These are phyloP conservation scores for Gymnobelideus leadbeateri DNA, from an alignment of 2,113 vertebrate genomes.

Conservation along the genomic window DNA sequence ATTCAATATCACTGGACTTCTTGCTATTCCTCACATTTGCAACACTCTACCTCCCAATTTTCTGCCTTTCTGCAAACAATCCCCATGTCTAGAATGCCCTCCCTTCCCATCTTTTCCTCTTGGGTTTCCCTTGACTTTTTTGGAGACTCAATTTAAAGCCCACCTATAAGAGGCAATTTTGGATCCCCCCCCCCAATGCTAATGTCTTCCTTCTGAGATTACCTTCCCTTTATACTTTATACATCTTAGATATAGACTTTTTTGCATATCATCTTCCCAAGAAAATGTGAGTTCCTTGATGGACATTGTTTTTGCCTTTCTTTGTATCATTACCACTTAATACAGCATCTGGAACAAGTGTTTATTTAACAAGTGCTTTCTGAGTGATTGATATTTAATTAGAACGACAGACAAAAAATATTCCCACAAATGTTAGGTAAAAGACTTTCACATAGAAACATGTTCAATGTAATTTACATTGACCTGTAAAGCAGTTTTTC, in stretches of 20 bases:
- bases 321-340: not conserved
- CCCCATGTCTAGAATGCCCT: not conserved
- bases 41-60: not conserved
- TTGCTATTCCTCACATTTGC: not conserved
- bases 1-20: not conserved
- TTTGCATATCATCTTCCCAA: not conserved
- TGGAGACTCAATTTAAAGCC: not conserved
- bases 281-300: not conserved
- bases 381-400: not conserved
- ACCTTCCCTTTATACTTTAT: not conserved
- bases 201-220: not conserved
- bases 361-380: not conserved
- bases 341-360: not conserved
- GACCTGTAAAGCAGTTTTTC: constrained; percentile 24
- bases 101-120: not conserved
- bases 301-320: not conserved
- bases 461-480: constrained; percentile 14
- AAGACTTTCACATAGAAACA: constrained; percentile 1
- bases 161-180: not conserved
- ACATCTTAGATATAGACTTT: not conserved
- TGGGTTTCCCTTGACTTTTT: not conserved
- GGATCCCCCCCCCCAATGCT: too few species aligned
- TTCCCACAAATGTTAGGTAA: not conserved
- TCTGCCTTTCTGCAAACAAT: not conserved
- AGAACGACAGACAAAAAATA: not conserved